phyloP scores from a whole-genome alignment of 2,888 invertebrate species.

The Cheilosia vulpina region DNA sequence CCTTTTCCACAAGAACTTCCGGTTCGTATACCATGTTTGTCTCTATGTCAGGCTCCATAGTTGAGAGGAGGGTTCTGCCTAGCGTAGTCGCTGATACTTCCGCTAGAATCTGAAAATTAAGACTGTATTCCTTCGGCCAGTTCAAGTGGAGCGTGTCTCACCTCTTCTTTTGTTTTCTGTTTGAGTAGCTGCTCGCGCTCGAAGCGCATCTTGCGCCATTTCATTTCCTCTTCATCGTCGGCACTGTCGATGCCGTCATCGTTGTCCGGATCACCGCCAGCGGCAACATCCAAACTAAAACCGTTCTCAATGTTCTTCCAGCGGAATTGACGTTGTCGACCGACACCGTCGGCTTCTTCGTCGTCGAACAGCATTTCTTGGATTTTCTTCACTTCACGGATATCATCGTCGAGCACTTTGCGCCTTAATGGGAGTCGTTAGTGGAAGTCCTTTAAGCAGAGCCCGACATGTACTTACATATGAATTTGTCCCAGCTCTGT shows the following conservation, averaged over 20 bases:
- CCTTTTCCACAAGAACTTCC: slow-evolving; percentile 80
- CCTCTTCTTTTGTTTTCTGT: slow-evolving; percentile 79
- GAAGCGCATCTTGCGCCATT: slow-evolving; percentile 91
- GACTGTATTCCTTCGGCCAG: too few species aligned
- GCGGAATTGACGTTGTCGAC: slow-evolving; percentile 91
- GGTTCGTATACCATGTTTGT: slow-evolving; percentile 19
- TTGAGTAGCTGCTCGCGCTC: slow-evolving; percentile 92
- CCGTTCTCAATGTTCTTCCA: slow-evolving; percentile 91
- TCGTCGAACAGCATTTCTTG: slow-evolving; percentile 95
- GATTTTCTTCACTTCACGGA: slow-evolving; percentile 91
- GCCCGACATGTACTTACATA: slow-evolving; percentile 86
- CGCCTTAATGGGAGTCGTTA: slow-evolving; percentile 84
- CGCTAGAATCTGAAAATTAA: slow-evolving; percentile 48
- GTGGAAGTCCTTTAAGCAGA: neutral
- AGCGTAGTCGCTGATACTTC: slow-evolving; percentile 60
- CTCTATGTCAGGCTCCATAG: slow-evolving; percentile 40
- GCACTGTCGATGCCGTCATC: slow-evolving; percentile 84
- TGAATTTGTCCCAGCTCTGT: slow-evolving; percentile 93
- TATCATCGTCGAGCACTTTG: slow-evolving; percentile 93
- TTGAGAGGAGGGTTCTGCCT: slow-evolving; percentile 69
- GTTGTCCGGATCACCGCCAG: slow-evolving; percentile 78
- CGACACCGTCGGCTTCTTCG: slow-evolving; percentile 91
- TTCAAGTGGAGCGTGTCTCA: slow-evolving; percentile 8
- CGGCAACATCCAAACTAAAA: slow-evolving; percentile 79
- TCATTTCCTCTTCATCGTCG: slow-evolving; percentile 90